Evolutionary conservation across 2,113 vertebrate genomes (phyloP), one percentile per base, ranked within the genome.

Genomic region (Lasiurus borealis): DNA sequence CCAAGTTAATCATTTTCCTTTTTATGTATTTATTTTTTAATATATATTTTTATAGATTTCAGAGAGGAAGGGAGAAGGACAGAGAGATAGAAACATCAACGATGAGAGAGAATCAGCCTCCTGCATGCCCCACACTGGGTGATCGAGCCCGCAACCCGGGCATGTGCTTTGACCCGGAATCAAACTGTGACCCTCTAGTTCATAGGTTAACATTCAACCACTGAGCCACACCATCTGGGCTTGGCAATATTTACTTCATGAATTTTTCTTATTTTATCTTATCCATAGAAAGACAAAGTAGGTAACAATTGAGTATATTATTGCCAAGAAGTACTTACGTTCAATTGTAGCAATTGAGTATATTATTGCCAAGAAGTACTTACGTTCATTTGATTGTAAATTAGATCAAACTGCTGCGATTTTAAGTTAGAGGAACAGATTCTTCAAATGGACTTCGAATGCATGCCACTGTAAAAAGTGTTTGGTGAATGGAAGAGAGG

Each of bases 351-450:
- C 52, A 85, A 85, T 77, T 73, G 44, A 73, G 27, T 13, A 25
- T 82, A 19, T 1, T 27, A 34, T 84, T 92, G 87, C 34, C 64
- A 9, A 1, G 31, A 34, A 93, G 25, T 29, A 0, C 27, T 92
- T 85, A 6, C 18, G 75, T 78, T 57, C 19, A 88, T 1, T 0
- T 57, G 44, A 5, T 69, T 77, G 4, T 91, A 69, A 92, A 66
- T 87, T 34, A 23, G 23, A 83, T 80, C 52, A 94, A 36, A 46
- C 21, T 83, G 3, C 81, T 64, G 19, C 40, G 59, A 23, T 90
- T 86, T 93, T 31, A 90, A 87, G 8, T 34, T 76, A 62, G 46
- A 96, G 68, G 80, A 81, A 69, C n/a, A 80, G 64, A 85, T 95
- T 21, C 40, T 96, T 84, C 34, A 84, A 1, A 44, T 19, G 8